phyloP scores from a whole-genome alignment of 1,140 invertebrate genomes.

The Vollenhovia emeryi region DNA sequence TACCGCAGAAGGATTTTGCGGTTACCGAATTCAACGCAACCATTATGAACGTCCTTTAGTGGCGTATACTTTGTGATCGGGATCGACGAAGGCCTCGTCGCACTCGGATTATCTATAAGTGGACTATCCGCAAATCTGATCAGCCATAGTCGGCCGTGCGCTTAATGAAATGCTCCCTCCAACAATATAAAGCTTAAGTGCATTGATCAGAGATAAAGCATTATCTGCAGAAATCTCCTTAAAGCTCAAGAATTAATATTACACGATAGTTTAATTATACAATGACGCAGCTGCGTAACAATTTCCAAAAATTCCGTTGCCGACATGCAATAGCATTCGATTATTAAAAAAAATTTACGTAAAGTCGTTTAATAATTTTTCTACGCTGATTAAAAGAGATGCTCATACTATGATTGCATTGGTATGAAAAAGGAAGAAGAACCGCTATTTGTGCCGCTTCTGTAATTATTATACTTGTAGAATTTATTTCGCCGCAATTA shows the following conservation, averaged over 20 bases:
- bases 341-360: no score
- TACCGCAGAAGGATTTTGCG: slow-evolving; percentile 43
- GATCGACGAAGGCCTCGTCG: not conserved
- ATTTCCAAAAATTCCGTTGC: not conserved
- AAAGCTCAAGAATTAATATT: not conserved
- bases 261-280: not conserved
- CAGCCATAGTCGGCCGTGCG: not conserved
- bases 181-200: not conserved
- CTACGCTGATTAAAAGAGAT: not conserved
- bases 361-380: no score
- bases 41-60: slow-evolving; percentile 18
- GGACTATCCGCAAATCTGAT: slow-evolving; percentile 38
- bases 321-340: no score
- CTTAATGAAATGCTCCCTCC: not conserved
- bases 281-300: not conserved
- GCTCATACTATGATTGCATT: not conserved
- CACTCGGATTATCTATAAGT: slow-evolving; percentile 21
- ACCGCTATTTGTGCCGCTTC: not conserved
- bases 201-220: not conserved
- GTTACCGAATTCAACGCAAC: slow-evolving; percentile 45
- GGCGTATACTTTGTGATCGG: slow-evolving; percentile 27
- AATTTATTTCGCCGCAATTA: not conserved
- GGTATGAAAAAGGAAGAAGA: not conserved
- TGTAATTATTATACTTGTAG: not conserved
- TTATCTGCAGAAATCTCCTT: not conserved